Conservation (phyloP, 2,113 vertebrate genomes). For the Narcine bancroftii region DNA sequence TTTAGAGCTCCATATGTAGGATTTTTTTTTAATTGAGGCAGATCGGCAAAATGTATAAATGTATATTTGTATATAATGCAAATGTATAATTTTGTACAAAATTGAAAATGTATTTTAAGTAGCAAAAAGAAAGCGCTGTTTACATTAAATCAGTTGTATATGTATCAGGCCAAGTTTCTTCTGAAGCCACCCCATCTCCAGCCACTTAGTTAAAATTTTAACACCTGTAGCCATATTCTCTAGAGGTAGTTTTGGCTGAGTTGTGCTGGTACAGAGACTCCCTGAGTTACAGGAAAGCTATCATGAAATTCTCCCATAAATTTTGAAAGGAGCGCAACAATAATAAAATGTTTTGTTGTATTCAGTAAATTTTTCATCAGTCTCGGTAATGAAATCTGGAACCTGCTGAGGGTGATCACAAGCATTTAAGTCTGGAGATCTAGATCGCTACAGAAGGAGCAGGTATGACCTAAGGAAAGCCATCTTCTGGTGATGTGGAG, state of each 20-base stretch:
- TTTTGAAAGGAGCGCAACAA: too few relatives aligned
- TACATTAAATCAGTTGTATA: not conserved
- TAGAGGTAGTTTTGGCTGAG: not conserved
- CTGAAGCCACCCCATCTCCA: not conserved
- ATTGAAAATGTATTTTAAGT: not conserved
- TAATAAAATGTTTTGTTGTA: too few relatives aligned
- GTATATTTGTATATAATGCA: not conserved
- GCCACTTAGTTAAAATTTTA: not conserved
- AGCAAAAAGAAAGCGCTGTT: not conserved
- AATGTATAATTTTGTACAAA: not conserved
- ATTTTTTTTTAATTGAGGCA: not conserved
- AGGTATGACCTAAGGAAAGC: too few relatives aligned
- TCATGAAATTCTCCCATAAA: too few relatives aligned
- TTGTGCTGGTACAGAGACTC: not conserved
- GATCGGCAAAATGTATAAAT: not conserved
- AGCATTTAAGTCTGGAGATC: too few relatives aligned
- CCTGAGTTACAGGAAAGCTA: too few relatives aligned
- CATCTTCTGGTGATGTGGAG: too few relatives aligned
- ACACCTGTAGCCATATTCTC: not conserved
- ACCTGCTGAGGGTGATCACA: too few relatives aligned
- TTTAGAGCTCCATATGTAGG: not conserved
- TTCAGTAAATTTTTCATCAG: too few relatives aligned
- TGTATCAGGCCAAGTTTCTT: not conserved
- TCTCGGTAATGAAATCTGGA: too few relatives aligned
- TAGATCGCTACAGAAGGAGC: too few relatives aligned